Evolutionary conservation across 2,113 vertebrate species (phyloP).

Genomic region (Apus apus): DNA sequence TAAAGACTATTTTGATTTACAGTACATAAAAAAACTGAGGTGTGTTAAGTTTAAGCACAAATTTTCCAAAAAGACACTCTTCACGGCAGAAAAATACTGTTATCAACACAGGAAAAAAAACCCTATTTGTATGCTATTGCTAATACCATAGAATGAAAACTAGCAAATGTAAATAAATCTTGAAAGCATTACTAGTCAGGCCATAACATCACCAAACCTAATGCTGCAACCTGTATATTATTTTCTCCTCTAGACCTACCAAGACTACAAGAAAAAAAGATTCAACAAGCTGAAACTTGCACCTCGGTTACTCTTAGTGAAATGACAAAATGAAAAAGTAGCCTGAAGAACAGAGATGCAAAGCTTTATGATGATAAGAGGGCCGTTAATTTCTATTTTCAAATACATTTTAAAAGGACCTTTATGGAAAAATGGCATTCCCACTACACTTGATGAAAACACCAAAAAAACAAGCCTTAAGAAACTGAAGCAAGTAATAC

Average conservation of each 20-base stretch:
- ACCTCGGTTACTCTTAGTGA: neutral
- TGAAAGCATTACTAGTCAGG: neutral
- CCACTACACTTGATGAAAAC: neutral
- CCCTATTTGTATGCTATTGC: neutral
- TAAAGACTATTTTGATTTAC: constrained; percentile 14
- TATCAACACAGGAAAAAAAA: neutral
- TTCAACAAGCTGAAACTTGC: neutral
- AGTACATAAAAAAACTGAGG: neutral
- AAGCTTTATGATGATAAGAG: neutral
- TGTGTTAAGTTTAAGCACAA: neutral
- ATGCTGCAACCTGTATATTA: neutral
- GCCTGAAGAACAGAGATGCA: neutral
- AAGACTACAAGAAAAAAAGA: neutral
- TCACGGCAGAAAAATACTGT: neutral
- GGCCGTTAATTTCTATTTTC: neutral
- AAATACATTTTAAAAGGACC: neutral
- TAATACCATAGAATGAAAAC: neutral
- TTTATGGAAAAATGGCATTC: neutral
- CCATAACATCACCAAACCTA: neutral
- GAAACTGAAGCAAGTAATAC: neutral
- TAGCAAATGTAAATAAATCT: neutral
- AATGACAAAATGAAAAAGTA: neutral
- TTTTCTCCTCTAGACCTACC: neutral
- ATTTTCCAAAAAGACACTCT: neutral
- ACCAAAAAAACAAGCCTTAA: neutral